Base-by-base conservation (phyloP, 2,797 vertebrate species). In the Acridotheres tristis region DNA sequence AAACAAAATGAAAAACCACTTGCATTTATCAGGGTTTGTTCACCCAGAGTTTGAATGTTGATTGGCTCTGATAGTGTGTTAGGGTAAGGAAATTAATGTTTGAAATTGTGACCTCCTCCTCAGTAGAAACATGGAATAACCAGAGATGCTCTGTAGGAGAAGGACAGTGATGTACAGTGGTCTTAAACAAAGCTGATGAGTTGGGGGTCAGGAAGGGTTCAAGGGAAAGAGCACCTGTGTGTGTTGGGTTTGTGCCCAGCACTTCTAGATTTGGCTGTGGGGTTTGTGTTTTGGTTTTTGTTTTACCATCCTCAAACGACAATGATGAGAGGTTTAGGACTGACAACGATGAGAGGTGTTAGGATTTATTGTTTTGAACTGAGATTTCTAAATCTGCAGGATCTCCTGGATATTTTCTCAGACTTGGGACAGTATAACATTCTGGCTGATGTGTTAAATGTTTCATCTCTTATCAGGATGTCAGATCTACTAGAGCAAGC, bases 401-500 rank as follows among this genome's bases (percentile, higher is more conserved):
- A 62, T 68, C 29, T 58, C 20, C 47, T 75, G 68, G 22, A 34
- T 74, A 45, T 75, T 63, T n/a, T 16, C 69, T 62, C 62, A 42
- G 61, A 18, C 62, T 85, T 15, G 3, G 68, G 85, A 19, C 54
- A 74, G 32, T 50, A 1, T 9, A 88, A 89, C 38, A 16, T 74
- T 40, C 34, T 54, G 55, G 69, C 68, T 93, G 67, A 66, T 55
- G 78, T 68, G 26, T 57, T 82, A 84, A 69, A 62, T 63, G 84
- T 84, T 92, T 83, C 30, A 55, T 45, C 62, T 90, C 65, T 89
- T 89, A 88, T 85, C 82, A 58, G 58, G 55, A 58, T 88, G 72
- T 93, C 89, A 94, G 84, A 80, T 62, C 84, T 89, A 54, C 89
- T 88, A 67, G 54, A 92, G 84, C 50, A 78, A 87, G 84, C 54